Evolutionary conservation across 2,113 vertebrate species (phyloP), one percentile per base, ranked within the genome.

Genomic region (Benitochromis conjunctus): DNA sequence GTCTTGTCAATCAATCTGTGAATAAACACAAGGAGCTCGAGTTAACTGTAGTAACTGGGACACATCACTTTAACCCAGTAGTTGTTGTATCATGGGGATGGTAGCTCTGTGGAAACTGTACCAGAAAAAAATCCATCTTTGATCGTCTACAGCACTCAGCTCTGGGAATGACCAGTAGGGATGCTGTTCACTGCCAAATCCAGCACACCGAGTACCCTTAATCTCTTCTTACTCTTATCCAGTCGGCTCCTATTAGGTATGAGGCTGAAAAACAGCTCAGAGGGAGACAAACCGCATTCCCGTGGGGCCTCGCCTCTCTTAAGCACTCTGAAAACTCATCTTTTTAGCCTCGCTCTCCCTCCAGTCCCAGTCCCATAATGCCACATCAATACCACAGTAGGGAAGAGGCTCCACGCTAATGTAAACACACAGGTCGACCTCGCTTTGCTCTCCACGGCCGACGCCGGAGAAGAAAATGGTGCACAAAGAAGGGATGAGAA

Each of bases 371-470:
- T 95, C 87, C 71, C 93, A 93, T 96, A 96, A 95, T 90, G 94
- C 94, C 92, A 90, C 95, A 93, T 97, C 95, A 97, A 96, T 97
- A 94, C 95, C 97, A 84, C 97, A 96, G 96, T 95, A 85, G 97
- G 97, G 96, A 94, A 96, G 96, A 94, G 95, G 95, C 96, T 94
- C 94, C 93, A 91, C 69, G 91, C 96, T 95, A 95, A 96, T 96
- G 96, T 95, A 96, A 94, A 96, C 96, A 94, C 19, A 34, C 71
- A 69, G 96, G 96, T 94, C 94, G 94, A 88, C 80, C 89, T 86
- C 71, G 71, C 26, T 76, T 76, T 76, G 26, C 71, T 76, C 71
- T 53, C 71, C 18, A 34, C 13, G 10, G 46, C 71, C 78, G 93
- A 95, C 74, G 80, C 43, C 66, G 9, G 82, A 71, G 81, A 79